Base-by-base conservation (phyloP, 2,888 invertebrate genomes). In the Nemotelus nigrinus region DNA sequence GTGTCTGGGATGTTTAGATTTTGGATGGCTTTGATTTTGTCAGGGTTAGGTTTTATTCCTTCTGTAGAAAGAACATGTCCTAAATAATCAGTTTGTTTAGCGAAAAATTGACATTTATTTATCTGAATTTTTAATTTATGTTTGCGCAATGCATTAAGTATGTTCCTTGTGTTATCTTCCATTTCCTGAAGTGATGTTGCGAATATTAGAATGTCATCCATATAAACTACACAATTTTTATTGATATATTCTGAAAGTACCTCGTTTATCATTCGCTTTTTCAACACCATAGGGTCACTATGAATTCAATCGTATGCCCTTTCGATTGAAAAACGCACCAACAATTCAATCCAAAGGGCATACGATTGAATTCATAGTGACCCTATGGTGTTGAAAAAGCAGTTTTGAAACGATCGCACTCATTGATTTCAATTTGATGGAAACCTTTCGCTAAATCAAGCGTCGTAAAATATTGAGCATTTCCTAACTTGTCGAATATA, bases 121-220 rank as follows among this genome's bases (percentile, higher is more conserved):
- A 82, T 39, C 64, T 82, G 81, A 3, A 82, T 78, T 81, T 82
- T 81, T 5, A 82, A 78, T 71, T 81, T 81, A 0, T 64, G 70
- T 68, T 79, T 41, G 50, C 80, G 67, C 5, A 82, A 74, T 68
- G 78, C 77, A 64, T 83, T 44, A 39, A 83, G 81, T 39, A 63
- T 63, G 39, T 63, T 63, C 8, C 63, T 39, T 5, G 43, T 5
- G 41, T 39, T 43, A 7, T 70, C 58, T 3, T 80, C 78, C 65
- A 83, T 83, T 79, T 84, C 83, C 71, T 82, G 80, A 6, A 83
- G 60, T 1, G 80, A 55, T 43, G 77, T 25, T 25, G 25, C 25
- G 25, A 81, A 25, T 78, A 83, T 78, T 8, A 85, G 63, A 43
- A 39, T 63, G 63, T 63, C 25, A 43, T 63, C 63, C 63, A 63